These are phyloP conservation scores for Chloroceryle aenea DNA, from an alignment of 2,113 vertebrate genomes.

Conservation along the genomic window DNA sequence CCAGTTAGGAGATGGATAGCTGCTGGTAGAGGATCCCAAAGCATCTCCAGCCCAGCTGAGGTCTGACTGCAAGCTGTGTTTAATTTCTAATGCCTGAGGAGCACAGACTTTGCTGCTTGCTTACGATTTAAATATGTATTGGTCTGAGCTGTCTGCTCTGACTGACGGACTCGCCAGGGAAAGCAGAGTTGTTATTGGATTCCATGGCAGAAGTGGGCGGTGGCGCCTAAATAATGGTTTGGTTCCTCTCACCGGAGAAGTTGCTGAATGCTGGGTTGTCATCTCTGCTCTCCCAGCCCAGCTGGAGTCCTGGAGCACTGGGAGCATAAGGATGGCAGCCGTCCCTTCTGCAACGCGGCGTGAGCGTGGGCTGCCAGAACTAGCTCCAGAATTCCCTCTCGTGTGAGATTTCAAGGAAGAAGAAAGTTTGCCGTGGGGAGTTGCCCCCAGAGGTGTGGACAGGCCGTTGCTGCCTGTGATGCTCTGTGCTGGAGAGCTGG, in stretches of 20 bases:
- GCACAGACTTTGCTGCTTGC: background rate
- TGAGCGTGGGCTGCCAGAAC: background rate
- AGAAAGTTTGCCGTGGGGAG: fast-evolving
- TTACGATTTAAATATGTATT: fast-evolving
- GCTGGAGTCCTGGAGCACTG: background rate
- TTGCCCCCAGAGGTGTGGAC: fast-evolving
- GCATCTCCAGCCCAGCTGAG: background rate
- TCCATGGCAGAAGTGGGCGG: background rate
- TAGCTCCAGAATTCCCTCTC: background rate
- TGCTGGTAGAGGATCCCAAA: background rate
- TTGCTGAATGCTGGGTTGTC: background rate
- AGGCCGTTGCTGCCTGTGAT: fast-evolving
- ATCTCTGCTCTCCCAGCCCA: background rate
- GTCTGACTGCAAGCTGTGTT: background rate
- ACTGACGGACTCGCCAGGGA: fast-evolving
- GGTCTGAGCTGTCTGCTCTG: background rate
- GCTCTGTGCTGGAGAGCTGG: fast-evolving
- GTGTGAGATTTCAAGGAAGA: fast-evolving
- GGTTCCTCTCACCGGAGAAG: background rate
- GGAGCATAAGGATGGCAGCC: fast-evolving
- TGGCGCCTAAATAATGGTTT: background rate
- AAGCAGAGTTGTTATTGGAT: background rate
- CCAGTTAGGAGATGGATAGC: background rate
- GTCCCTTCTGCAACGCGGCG: background rate
- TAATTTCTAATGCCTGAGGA: background rate